Evolutionary conservation across 1,140 invertebrate genomes (phyloP).

Genomic region (Camponotus floridanus): DNA sequence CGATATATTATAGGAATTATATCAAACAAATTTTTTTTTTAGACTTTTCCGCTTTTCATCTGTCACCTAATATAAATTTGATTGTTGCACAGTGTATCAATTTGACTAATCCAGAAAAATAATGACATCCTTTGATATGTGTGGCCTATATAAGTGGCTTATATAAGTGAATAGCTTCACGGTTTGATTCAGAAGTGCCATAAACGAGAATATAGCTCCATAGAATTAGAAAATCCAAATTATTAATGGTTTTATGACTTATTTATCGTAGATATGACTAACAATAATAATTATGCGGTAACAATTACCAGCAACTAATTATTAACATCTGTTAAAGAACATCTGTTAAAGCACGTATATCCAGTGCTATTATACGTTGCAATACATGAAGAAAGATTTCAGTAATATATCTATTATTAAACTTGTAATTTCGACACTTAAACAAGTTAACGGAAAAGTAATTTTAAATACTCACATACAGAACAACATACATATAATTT

Average conservation of each 20-base stretch:
- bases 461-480: not conserved
- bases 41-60: not conserved
- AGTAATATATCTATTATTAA: slow-evolving; percentile 3
- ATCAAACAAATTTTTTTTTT: not conserved
- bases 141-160: not conserved
- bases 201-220: not conserved
- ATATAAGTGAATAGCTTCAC: not conserved
- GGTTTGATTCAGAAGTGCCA: slow-evolving; percentile 5
- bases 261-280: not conserved
- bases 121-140: not conserved
- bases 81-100: not conserved
- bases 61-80: not conserved
- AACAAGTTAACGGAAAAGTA: not conserved
- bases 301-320: slow-evolving; percentile 12
- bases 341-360: not conserved
- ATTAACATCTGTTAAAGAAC: slow-evolving; percentile 9
- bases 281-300: not conserved
- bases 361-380: not conserved
- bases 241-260: slow-evolving; percentile 16
- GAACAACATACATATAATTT: not conserved
- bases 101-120: not conserved
- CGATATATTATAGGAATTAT: not conserved
- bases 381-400: slow-evolving; percentile 11
- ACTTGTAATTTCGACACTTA: slow-evolving; percentile 3
- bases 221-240: not conserved